phyloP scores from a whole-genome alignment of 1,140 invertebrate genomes.

The Ostrea edulis region DNA sequence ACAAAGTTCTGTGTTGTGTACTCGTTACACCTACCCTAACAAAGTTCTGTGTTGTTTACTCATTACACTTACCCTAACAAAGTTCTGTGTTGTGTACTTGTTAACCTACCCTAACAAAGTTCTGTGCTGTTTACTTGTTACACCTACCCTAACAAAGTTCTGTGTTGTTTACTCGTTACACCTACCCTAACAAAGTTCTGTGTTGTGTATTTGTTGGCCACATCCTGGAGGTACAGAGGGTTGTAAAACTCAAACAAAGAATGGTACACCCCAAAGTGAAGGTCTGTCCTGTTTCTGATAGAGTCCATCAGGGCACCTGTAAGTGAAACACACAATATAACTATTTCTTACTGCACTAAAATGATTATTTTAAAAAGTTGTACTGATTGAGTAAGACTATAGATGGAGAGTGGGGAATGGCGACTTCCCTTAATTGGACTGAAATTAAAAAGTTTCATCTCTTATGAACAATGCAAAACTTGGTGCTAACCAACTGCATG shows the following conservation, averaged over 20 bases:
- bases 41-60: no score
- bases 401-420: no score
- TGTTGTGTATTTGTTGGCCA: slow-evolving; percentile 84
- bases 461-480: no score
- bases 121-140: slow-evolving; percentile 84
- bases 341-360: no score
- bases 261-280: slow-evolving; percentile 91
- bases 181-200: slow-evolving; percentile 81
- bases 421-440: no score
- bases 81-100: slow-evolving; percentile 83
- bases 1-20: no score
- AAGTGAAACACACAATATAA: neutral
- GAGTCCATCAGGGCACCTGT: slow-evolving; percentile 78
- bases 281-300: slow-evolving; percentile 74
- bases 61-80: no score
- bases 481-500: no score
- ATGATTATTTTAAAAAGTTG: no score
- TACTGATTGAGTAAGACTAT: no score
- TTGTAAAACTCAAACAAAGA: slow-evolving; percentile 96
- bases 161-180: slow-evolving; percentile 86
- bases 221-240: slow-evolving; percentile 89
- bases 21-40: no score
- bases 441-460: no score
- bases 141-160: slow-evolving; percentile 87
- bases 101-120: slow-evolving; percentile 86